Evolutionary conservation across 2,888 invertebrate species (phyloP), one percentile per base, ranked within the genome.

Genomic region (Leptinotarsa rubiginosa): DNA sequence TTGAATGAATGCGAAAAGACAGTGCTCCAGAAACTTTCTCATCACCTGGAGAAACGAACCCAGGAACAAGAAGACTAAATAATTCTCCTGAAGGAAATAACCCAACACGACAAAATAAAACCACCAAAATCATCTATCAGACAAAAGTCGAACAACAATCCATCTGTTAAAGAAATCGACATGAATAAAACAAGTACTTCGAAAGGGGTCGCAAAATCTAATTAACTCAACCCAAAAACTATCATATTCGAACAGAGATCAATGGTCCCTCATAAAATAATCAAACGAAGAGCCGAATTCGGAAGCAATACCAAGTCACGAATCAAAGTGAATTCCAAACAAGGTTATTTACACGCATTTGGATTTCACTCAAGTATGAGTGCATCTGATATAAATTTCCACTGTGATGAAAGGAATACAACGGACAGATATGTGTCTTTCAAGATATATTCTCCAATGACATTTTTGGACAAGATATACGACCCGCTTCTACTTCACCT

Each of bases 1-100:
- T 25, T 4, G 4, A 25, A 25, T 4, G 4, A 25, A 25, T 25
- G 25, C 4, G 25, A 4, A 25, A 25, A 25, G 4, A 4, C 4
- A 65, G 12, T 41, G 31, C 4, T 2, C 41, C 31, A 41, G 41
- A 15, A 41, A 31, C 31, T 41, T 64, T 41, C 2, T 41, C 31
- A 64, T 41, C 25, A 64, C 13, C 25, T n/a, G n/a, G n/a, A n/a
- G n/a, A n/a, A n/a, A 25, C 25, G 65, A 65, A 65, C 31, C 15
- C n/a, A 13, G n/a, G 65, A 65, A 41, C 65, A 65, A 18, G 65
- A 65, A 65, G 65, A 65, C 18, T 65, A 3, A 18, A 3, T 65
- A 65, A 31, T 65, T 65, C 1, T 65, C 18, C 13, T 65, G n/a
- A 65, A 3, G 41, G n/a, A 65, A 65, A 41, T 65, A 4, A 65